phyloP scores from a whole-genome alignment of 64 coral and sea anemone genomes.

The Astreopora myriophthalma region DNA sequence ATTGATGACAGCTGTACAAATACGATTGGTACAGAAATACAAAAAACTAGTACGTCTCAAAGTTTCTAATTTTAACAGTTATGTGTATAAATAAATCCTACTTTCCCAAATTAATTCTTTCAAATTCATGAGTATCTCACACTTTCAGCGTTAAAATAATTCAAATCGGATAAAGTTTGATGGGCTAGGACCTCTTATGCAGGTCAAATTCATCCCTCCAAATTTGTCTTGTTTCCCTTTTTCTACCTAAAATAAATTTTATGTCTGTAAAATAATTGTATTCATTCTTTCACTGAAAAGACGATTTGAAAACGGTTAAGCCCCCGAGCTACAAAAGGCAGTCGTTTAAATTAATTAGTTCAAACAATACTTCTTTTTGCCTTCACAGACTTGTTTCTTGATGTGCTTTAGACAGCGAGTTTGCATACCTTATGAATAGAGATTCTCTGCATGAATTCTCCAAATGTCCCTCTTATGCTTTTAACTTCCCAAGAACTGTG shows the following conservation, averaged over 20 bases:
- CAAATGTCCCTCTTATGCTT: too few species aligned
- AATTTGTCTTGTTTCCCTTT: neutral
- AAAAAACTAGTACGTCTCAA: neutral
- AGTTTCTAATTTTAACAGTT: neutral
- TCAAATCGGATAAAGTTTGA: neutral
- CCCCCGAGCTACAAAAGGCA: neutral
- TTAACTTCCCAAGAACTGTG: too few species aligned
- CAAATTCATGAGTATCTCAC: neutral
- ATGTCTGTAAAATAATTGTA: slow-evolving; percentile 4
- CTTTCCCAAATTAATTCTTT: neutral
- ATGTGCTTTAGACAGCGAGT: neutral
- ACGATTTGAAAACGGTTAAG: neutral
- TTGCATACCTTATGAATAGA: neutral
- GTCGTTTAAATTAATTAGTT: too few species aligned
- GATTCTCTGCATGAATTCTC: neutral
- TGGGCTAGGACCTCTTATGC: neutral
- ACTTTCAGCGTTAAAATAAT: neutral
- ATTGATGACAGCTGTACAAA: neutral
- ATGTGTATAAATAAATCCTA: slow-evolving; percentile 33
- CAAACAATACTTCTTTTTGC: neutral
- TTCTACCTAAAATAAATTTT: slow-evolving; percentile 18
- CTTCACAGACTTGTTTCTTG: neutral
- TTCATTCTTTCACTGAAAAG: neutral
- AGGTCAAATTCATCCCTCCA: neutral
- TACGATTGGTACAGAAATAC: neutral